Base-by-base conservation (phyloP, 1,140 invertebrate genomes). In the Hirudo medicinalis region DNA sequence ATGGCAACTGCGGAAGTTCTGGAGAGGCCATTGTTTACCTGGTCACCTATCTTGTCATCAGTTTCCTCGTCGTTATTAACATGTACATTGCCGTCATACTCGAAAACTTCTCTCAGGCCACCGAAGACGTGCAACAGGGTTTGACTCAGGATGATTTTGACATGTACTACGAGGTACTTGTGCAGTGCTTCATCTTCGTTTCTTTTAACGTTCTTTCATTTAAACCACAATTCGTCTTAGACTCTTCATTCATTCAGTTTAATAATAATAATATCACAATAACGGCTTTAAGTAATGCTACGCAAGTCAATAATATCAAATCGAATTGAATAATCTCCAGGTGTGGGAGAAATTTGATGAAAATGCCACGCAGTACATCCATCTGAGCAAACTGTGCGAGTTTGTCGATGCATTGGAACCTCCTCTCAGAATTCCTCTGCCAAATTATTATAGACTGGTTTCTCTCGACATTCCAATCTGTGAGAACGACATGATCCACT, bases 1-100 rank as follows among this genome's bases (percentile, higher is more conserved):
- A 70, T 22, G 69, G 69, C n/a, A 49, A 70, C 53, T 70, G 69
- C 29, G 69, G 69, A 53, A 70, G 69, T 53, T 49, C 69, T 25
- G 69, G 69, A 22, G 69, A 70, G 53, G 69, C 69, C 20, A 32
- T 70, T 22, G 88, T 91, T 55, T 98, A 91, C 84, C 85, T 97
- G 74, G 88, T 97, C 70, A 90, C 91, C 78, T 97, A 97, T 82
- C 86, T 97, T 79, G 91, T 97, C 77, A 96, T 97, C 80, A 94
- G 91, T 81, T 98, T 97, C 84, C 87, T 97, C 76, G 97, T 98
- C 79, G 92, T 97, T 74, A 94, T 97, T 81, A 97, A 97, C 87
- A 97, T 97, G 94, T 97, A 97, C 87, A 97, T 97, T 83, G 94
- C 93, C 78, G 93, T 97, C 80, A 97, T 97, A 82, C 87, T 97